Base-by-base conservation (phyloP, 1,140 invertebrate genomes). In the Eumaeus atala region DNA sequence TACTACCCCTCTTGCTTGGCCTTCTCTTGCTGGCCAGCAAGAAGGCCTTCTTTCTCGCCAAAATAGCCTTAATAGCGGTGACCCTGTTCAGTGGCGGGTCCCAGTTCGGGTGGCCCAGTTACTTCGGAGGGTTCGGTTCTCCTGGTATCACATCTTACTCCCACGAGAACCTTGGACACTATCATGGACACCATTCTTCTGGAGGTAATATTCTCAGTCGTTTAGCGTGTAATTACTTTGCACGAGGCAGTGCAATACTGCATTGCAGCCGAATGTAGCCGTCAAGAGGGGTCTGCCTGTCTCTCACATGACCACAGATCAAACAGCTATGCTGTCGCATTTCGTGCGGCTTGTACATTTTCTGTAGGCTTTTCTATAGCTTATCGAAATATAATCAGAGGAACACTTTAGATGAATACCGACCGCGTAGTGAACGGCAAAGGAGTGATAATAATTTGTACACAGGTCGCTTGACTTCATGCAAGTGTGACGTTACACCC, bases 11-110 rank as follows among this genome's bases (percentile, higher is more conserved):
- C 54, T 64, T 94, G 0, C 92, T 95, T 58, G 93, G 92, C 1
- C 67, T 91, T 10, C 73, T 94, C 34, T 87, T 93, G 44, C 51
- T 95, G 21, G 74, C 93, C 4, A 91, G 92, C 7, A 94, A 94
- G 67, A 95, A 95, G 67, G 92, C 92, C 0, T 87, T 93, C 21
- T 70, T 94, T 1, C 57, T 95, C 8, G 91, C 91, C 12, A 95
- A 95, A 78, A 55, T 94, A 52, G 93, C 92, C 0, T 67, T 94
- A 1, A 76, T 94, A 52, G 84, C 93, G 6, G 91, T 91, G 37
- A 91, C 91, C 17, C 78, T 94, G 21, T 88, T 94, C 58, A 91
- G 91, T 18, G 74, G 90, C 7, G 87, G 90, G 3, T 79, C 82
- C 49, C 61, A 79, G 59, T 71, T 58, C 37, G 62, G 74, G 68